Percentiles rank a stretch among this genome's conserved stretches.
These are phyloP conservation scores for Mareca strepera DNA, from an alignment of 2,797 vertebrate genomes.

Conservation along the genomic window DNA sequence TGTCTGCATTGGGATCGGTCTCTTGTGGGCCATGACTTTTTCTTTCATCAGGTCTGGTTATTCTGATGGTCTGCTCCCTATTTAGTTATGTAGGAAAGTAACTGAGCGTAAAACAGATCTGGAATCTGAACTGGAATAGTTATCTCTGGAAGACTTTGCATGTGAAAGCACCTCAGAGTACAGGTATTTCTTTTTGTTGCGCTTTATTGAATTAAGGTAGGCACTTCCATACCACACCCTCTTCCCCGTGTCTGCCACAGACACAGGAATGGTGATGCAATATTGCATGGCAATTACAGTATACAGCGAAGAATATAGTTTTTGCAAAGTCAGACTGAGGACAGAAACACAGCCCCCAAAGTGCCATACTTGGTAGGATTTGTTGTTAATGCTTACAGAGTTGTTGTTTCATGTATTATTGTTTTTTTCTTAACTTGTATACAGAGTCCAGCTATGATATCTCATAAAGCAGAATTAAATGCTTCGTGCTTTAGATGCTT, in stretches of 20 bases:
- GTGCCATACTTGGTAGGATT: neutral
- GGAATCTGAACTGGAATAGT: neutral
- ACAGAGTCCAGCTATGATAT: neutral
- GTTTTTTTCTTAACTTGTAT: neutral
- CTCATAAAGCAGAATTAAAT: neutral
- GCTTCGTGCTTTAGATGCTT: neutral
- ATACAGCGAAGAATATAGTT: neutral
- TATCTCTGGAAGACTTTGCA: neutral
- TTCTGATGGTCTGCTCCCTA: neutral
- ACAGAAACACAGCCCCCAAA: conserved; percentile 8
- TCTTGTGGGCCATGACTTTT: neutral
- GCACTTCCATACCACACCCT: conserved; percentile 49
- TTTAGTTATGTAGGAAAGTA: neutral
- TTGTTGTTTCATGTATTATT: neutral
- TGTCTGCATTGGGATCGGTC: neutral
- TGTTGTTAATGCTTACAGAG: neutral
- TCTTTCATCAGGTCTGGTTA: neutral
- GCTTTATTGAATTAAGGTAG: neutral
- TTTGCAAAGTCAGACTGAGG: conserved; percentile 22
- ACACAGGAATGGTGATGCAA: conserved; percentile 55
- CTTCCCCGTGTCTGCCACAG: conserved; percentile 20
- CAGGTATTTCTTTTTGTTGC: neutral
- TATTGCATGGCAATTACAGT: conserved; percentile 36
- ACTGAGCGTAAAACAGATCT: neutral
- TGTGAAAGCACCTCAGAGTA: neutral